A percentile compares a stretch with the other conserved stretches of the same genome.
Evolutionary conservation across 2,113 vertebrate genomes (phyloP).

Genomic region (Amblyornis subalaris): DNA sequence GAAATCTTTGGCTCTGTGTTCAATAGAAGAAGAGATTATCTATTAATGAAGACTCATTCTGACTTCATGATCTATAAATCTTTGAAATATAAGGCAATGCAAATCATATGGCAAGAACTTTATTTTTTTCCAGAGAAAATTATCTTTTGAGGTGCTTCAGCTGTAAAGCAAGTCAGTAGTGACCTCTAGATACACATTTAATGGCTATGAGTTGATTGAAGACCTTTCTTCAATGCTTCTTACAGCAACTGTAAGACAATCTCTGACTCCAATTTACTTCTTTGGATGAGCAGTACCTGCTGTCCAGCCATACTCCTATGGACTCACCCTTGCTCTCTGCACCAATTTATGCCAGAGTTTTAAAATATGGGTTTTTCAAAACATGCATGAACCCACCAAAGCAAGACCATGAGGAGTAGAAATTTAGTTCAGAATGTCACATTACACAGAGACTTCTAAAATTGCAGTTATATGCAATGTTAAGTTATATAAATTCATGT

Average conservation of each 20-base stretch:
- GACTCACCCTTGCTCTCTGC: neutral
- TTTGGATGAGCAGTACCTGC: neutral
- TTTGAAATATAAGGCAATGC: neutral
- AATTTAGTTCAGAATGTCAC: neutral
- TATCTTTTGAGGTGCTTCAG: neutral
- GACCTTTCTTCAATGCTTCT: neutral
- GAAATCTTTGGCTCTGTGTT: constrained; percentile 2
- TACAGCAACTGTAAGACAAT: neutral
- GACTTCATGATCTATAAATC: neutral
- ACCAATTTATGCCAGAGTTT: neutral
- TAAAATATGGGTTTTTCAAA: neutral
- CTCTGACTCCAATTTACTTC: neutral
- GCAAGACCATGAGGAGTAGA: neutral
- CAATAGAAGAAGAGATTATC: neutral
- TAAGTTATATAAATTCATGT: neutral
- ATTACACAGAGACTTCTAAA: neutral
- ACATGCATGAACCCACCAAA: neutral
- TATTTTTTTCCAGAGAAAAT: neutral
- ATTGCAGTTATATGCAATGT: neutral
- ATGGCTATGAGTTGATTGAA: neutral
- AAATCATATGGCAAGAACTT: neutral
- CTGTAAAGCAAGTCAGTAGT: neutral
- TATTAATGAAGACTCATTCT: neutral
- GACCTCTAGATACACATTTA: neutral
- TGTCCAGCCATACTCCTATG: neutral